Base-by-base conservation (phyloP, 2,888 invertebrate species). In the Bursaphelenchus okinawaensis region DNA sequence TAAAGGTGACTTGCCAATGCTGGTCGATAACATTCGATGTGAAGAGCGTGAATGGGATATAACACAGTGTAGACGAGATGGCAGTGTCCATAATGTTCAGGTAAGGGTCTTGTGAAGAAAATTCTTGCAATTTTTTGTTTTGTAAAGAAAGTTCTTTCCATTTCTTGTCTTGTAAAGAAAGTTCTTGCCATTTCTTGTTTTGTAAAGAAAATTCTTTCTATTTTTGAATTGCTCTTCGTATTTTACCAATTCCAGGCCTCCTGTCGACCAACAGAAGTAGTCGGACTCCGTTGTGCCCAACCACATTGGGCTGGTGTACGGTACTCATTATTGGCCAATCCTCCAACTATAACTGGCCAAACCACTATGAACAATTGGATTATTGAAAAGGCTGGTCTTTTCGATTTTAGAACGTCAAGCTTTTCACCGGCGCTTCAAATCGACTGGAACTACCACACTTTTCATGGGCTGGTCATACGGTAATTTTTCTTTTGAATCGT, bases 271-370 rank as follows among this genome's bases (percentile, higher is more conserved):
- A 83, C 84, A 0, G 84, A 84, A 19, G 85, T 85, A 82, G 84
- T 85, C 73, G 79, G 79, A 7, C 57, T 81, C 19, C 72, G 81
- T 4, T 81, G 81, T 54, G 91, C 91, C 73, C 90, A 90, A 76
- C 90, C 91, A 0, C 91, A 91, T 31, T 95, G 95, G 95, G 92
- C 93, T 0, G 95, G 95, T 0, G 85, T 95, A 0, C 87, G 94
- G 73, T 89, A 94, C 74, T 91, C 93, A 51, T 90, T 92, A 63
- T 86, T 92, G 62, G 90, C 94, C 0, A 91, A 91, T 82, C 82
- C 82, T 19, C 80, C 80, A 3, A 73, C 74, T 4, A 74, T 79
- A 22, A 83, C 82, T 52, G 82, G 79, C 2, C 87, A 91, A 75
- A 89, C 91, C 22, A 90, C 91, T 80, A 86, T 95, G 68, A 91